Evolutionary conservation across 1,140 invertebrate species (phyloP), one percentile per base, ranked within the genome.

Genomic region (Charaxes varanes): DNA sequence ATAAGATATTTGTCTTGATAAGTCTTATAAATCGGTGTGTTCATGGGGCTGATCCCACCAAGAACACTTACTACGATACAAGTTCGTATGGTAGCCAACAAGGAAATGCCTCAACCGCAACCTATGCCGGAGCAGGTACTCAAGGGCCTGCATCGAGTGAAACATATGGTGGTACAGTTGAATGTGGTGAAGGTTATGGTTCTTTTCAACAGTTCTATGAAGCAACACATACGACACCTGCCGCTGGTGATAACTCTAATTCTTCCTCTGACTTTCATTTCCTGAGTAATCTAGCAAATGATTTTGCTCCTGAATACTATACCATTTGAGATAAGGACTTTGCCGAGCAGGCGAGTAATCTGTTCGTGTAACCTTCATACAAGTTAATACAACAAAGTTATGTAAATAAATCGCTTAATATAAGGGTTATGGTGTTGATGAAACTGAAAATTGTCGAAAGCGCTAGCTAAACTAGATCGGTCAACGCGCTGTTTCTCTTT

Each of bases 221-320:
- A 42, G 83, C 84, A 3, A 80, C 87, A 8, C 82, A 86, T 45
- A 77, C 80, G 7, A 67, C 84, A 26, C 79, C 88, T 13, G 70
- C 88, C 15, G 67, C 86, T 52, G 78, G 89, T n/a, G 92, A 94
- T 50, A 94, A 94, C 74, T 94, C 92, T 52, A 95, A 95, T 64
- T 94, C 92, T 62, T 95, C 93, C 1, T 94, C 94, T 4, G 94
- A 96, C 66, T 96, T 96, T 72, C 95, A 96, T 73, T 96, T 96
- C 62, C 87, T 96, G 22, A 94, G 93, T 62, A 96, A 94, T 65
- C 85, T 96, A 55, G 93, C 94, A 34, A 95, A 94, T 76, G 94
- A 96, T 62, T 96, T 95, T 69, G 93, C 92, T 1, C 94, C 94
- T 0, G 94, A 96, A 72, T 96, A 96, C 71, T 96, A 96, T 83